phyloP scores from a whole-genome alignment of 2,888 invertebrate genomes.

The Sarcophaga rosellei region DNA sequence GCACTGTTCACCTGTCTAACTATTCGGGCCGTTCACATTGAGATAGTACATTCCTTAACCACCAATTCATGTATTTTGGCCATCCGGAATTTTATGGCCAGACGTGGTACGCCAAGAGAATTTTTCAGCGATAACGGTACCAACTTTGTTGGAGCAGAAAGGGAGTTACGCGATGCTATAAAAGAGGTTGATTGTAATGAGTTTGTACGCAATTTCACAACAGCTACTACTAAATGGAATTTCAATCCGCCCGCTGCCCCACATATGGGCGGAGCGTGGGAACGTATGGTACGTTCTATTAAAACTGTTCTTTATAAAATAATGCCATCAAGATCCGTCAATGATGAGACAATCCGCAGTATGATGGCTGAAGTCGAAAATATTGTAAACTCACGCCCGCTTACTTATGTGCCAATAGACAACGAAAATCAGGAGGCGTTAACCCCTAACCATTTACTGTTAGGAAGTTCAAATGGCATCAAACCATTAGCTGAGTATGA shows the following conservation, averaged over 20 bases:
- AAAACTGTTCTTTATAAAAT: no score
- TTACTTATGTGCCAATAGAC: no score
- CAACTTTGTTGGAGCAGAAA: conserved; percentile 51
- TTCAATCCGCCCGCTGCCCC: no score
- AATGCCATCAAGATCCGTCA: no score
- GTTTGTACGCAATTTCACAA: conserved; percentile 20
- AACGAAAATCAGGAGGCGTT: no score
- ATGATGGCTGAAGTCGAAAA: no score
- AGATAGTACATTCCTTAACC: conserved; percentile 7
- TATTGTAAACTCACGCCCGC: no score
- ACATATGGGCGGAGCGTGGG: no score
- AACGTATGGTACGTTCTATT: no score
- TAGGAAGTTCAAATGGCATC: no score
- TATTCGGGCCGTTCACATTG: conserved; percentile 39
- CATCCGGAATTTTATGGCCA: conserved; percentile 40
- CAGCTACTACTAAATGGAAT: conserved; percentile 18
- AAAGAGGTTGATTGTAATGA: conserved; percentile 26
- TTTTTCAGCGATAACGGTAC: conserved; percentile 35
- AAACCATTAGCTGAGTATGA: conserved; percentile 27
- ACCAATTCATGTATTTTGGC: conserved; percentile 44
- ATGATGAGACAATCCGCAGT: no score
- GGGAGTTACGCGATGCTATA: conserved; percentile 49
- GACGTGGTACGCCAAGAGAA: conserved; percentile 40
- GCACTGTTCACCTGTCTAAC: conserved; percentile 35
- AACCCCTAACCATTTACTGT: no score